A percentile compares a stretch with the other conserved stretches of the same genome.
Evolutionary conservation across 2,797 vertebrate genomes (phyloP).

Genomic region (Acrocephalus scirpaceus): DNA sequence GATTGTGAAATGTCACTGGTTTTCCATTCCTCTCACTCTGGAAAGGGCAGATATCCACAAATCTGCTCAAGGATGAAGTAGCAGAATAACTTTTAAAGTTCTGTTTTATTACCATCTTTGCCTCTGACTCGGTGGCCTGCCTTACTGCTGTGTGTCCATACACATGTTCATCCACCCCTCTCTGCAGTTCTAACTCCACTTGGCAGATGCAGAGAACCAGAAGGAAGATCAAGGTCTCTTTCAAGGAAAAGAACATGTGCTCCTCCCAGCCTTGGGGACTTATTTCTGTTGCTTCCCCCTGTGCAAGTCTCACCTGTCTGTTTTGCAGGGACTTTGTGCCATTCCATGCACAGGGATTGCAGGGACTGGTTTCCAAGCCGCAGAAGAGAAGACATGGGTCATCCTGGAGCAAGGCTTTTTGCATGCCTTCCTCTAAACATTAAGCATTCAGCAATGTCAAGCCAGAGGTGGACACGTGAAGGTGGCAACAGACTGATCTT

Average conservation of each 20-base stretch:
- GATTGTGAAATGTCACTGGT: background rate
- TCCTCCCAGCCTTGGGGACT: background rate
- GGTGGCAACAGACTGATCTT: background rate
- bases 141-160: background rate
- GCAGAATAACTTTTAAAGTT: background rate
- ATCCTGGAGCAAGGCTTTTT: background rate
- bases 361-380: background rate
- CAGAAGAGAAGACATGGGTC: rapidly evolving
- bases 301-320: background rate
- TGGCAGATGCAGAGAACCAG: background rate
- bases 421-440: background rate
- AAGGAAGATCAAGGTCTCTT: background rate
- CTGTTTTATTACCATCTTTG: background rate
- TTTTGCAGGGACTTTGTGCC: background rate
- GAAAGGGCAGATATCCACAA: background rate
- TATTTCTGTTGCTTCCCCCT: background rate
- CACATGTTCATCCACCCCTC: background rate
- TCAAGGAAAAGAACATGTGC: background rate
- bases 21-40: background rate
- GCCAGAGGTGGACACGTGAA: background rate
- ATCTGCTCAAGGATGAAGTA: background rate
- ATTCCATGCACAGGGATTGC: rapidly evolving
- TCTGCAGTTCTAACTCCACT: background rate
- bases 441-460: background rate
- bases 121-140: background rate